Percentiles rank a stretch among this genome's conserved stretches.
Conservation (phyloP, 2,797 vertebrate species). For the Centroberyx gerrardi region DNA sequence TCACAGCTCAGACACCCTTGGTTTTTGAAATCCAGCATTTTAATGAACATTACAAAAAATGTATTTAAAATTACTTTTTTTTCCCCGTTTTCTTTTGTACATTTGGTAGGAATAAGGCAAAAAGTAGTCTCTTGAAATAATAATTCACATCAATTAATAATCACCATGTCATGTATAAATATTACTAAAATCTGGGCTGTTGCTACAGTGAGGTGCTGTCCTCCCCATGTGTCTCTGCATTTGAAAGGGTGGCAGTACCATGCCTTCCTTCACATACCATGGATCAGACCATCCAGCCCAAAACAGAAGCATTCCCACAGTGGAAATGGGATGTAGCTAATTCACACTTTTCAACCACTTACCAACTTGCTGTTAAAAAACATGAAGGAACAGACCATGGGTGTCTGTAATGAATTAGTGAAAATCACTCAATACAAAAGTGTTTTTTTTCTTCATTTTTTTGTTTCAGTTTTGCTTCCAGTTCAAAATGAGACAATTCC, state of each 20-base stretch:
- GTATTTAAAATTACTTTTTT: constrained; percentile 75
- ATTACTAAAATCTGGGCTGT: constrained; percentile 80
- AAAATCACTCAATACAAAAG: constrained; percentile 48
- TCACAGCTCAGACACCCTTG: neutral
- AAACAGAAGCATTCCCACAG: constrained; percentile 24
- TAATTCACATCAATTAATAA: constrained; percentile 81
- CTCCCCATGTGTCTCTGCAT: constrained; percentile 50
- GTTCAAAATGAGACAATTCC: constrained; percentile 44
- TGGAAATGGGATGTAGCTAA: constrained; percentile 21
- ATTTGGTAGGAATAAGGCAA: constrained; percentile 88
- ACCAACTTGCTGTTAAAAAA: constrained; percentile 36
- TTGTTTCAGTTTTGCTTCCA: constrained; percentile 56
- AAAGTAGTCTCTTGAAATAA: constrained; percentile 78
- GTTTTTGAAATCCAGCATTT: constrained; percentile 87
- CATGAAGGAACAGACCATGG: constrained; percentile 36
- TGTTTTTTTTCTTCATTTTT: constrained; percentile 4
- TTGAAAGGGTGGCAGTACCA: constrained; percentile 24
- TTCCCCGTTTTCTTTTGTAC: constrained; percentile 71
- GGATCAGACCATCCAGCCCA: constrained; percentile 46
- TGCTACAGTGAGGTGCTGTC: constrained; percentile 80
- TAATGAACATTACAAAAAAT: constrained; percentile 88
- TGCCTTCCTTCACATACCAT: constrained; percentile 40
- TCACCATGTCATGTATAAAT: constrained; percentile 82
- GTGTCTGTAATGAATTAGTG: constrained; percentile 22
- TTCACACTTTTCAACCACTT: constrained; percentile 21